These are phyloP conservation scores for Eulithis prunata DNA, from an alignment of 2,888 invertebrate species.

Conservation along the genomic window DNA sequence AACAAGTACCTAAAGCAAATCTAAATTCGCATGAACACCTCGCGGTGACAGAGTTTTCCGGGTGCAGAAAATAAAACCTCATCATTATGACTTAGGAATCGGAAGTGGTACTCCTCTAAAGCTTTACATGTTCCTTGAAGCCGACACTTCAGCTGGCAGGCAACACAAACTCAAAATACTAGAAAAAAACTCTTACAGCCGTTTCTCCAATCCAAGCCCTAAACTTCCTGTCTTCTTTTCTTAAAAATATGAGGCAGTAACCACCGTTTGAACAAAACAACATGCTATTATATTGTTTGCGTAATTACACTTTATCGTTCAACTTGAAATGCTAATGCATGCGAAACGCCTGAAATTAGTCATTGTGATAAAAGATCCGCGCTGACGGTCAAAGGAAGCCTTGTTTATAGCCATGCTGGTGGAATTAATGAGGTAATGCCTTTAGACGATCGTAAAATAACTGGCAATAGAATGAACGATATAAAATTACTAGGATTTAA, in stretches of 20 bases:
- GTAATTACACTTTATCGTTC: slow-evolving; percentile 72
- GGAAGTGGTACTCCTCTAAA: too few relatives aligned
- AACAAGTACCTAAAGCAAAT: too few relatives aligned
- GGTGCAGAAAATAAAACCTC: too few relatives aligned
- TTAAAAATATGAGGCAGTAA: slow-evolving; percentile 60
- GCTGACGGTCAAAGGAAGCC: slow-evolving; percentile 41
- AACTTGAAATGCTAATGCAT: slow-evolving; percentile 71
- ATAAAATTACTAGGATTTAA: slow-evolving; percentile 15
- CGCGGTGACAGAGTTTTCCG: too few relatives aligned
- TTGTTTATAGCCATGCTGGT: slow-evolving; percentile 34
- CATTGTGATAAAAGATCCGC: slow-evolving; percentile 50
- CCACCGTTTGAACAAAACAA: slow-evolving; percentile 64
- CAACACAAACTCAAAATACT: not conserved
- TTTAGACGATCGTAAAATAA: slow-evolving; percentile 28
- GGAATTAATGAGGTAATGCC: slow-evolving; percentile 39
- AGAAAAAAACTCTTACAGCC: not conserved
- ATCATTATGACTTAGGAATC: too few relatives aligned
- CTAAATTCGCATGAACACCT: too few relatives aligned
- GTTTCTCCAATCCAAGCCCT: slow-evolving; percentile 19
- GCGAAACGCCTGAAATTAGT: slow-evolving; percentile 63
- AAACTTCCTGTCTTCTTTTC: slow-evolving; percentile 66
- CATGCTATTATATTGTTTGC: slow-evolving; percentile 75
- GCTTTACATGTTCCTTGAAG: too few relatives aligned
- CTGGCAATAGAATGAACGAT: slow-evolving; percentile 21
- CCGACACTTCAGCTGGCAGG: too few relatives aligned